Evolutionary conservation across 2,797 vertebrate species (phyloP), one percentile per base, ranked within the genome.

Genomic region (Cossypha polioptera): DNA sequence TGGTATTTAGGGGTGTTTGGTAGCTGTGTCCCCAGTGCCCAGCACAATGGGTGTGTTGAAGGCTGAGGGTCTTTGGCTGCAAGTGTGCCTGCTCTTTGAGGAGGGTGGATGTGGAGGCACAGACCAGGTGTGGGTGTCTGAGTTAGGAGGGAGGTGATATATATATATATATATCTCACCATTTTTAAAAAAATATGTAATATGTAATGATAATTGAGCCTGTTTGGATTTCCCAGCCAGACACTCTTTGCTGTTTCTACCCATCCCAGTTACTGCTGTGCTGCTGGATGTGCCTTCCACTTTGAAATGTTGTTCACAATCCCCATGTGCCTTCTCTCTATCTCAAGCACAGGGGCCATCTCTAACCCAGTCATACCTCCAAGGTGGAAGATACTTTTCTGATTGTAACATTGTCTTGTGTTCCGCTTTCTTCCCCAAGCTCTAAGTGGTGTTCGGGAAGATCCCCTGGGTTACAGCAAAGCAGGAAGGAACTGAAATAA

Each of bases 401-500:
- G 38, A 24, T 19, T 36, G 31, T 88, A 58, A 31, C 0, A 0
- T 28, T 9, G 4, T 19, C 28, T 85, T 65, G 15, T 40, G 68
- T 95, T 95, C 89, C 0, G 1, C 85, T 94, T 96, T 92, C 79
- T 94, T 92, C 66, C 47, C 79, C 43, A 68, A 75, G 81, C 87
- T 92, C 38, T 91, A 25, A 85, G 6, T 51, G 79, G 36, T 65
- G 26, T 86, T 94, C 92, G 91, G 89, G 89, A 92, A 72, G 86
- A 91, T 93, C 84, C 42, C 57, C 68, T 11, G 43, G 62, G 78
- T 95, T 80, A 68, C 92, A 83, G 14, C 50, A 80, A 65, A 80
- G 73, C 81, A 90, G 87, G 85, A 89, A 85, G 94, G 92, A 96
- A 94, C 84, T 92, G 94, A 95, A 88, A 89, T 75, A 26, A 72